Evolutionary conservation across 2,797 vertebrate species (phyloP).

Genomic region (Natrix natrix): DNA sequence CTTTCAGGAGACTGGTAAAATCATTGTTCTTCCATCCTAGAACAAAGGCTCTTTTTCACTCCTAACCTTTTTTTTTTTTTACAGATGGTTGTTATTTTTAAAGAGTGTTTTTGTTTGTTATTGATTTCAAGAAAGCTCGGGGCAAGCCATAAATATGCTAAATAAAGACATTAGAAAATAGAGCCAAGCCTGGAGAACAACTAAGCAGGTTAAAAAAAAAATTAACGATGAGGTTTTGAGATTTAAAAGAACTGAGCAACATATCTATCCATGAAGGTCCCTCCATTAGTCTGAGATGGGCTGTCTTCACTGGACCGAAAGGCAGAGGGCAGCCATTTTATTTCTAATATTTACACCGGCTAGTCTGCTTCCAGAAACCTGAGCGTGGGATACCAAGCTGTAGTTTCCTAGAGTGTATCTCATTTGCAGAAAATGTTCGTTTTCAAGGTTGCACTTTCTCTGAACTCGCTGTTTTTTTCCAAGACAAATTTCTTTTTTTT

Average conservation of each 20-base stretch:
- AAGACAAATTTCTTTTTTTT: neutral
- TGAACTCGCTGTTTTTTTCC: neutral
- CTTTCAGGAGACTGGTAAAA: neutral
- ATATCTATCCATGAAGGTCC: neutral
- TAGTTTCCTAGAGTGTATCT: neutral
- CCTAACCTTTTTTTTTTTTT: neutral
- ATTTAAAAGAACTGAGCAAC: neutral
- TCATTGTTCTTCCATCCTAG: neutral
- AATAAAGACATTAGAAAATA: neutral
- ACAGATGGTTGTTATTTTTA: neutral
- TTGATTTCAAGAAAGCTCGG: neutral
- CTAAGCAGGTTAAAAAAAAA: neutral
- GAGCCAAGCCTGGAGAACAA: neutral
- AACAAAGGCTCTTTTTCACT: neutral
- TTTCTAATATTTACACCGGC: neutral
- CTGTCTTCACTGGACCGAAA: neutral
- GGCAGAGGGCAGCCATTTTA: neutral
- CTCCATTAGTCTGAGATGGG: neutral
- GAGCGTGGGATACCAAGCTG: neutral
- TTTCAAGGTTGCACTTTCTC: neutral
- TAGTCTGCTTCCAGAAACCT: neutral
- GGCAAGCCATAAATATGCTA: neutral
- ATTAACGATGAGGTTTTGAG: neutral
- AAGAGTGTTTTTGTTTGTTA: neutral
- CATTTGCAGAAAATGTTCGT: neutral